Conservation (phyloP, 2,797 vertebrate species). For the Pteronotus mesoamericanus region DNA sequence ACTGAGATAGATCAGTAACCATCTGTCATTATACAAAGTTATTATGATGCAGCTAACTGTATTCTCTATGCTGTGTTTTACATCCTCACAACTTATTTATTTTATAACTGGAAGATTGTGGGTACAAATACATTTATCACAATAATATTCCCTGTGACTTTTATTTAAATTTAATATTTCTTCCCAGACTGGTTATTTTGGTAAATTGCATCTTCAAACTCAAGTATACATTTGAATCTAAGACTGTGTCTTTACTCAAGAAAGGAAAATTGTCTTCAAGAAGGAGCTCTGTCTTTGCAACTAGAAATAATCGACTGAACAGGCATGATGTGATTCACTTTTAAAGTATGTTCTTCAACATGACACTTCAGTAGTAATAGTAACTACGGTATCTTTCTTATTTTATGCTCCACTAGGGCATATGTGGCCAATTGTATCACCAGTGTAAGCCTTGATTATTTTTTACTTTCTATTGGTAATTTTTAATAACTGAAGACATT, state of each 20-base stretch:
- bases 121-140: background rate
- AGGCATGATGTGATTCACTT: slow-evolving; percentile 13
- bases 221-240: background rate
- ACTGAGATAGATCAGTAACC: background rate
- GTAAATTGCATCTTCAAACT: background rate
- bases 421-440: slow-evolving; percentile 58
- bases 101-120: background rate
- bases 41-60: background rate
- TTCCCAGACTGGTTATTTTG: background rate
- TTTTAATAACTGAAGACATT: slow-evolving; percentile 77
- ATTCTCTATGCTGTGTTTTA: background rate
- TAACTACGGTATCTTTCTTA: slow-evolving; percentile 52
- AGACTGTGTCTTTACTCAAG: background rate
- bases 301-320: slow-evolving; percentile 55
- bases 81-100: background rate
- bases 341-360: slow-evolving; percentile 26
- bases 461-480: slow-evolving; percentile 73
- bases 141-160: background rate
- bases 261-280: slow-evolving; percentile 27
- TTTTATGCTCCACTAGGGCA: slow-evolving; percentile 67
- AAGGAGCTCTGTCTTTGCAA: background rate
- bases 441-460: slow-evolving; percentile 62
- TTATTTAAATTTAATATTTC: background rate
- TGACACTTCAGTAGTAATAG: slow-evolving; percentile 50
- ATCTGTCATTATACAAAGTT: background rate